Base-by-base conservation (phyloP, 2,797 vertebrate genomes). In the Acrossocheilus fasciatus region DNA sequence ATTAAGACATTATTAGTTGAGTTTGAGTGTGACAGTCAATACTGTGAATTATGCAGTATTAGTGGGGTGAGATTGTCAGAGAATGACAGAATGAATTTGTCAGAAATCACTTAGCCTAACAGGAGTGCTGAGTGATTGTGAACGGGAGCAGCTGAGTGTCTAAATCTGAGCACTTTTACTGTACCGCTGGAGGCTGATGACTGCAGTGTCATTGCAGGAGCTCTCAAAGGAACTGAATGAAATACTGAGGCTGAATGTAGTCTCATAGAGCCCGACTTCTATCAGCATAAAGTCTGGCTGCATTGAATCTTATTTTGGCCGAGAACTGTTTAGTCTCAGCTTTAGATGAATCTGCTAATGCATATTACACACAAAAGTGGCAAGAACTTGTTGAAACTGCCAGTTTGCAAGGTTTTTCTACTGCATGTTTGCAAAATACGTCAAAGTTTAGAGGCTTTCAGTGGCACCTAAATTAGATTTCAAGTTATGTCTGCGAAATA, bases 111-210 rank as follows among this genome's bases (percentile, higher is more conserved):
- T 80, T 45, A 17, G 18, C 34, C 18, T 39, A 39, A 57, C 75
- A 78, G 34, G 12, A 45, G 57, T 81, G 59, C 52, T 81, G 78
- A 47, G 78, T 45, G 78, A 81, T 81, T 36, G 45, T 68, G 45
- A 50, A 80, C 6, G 14, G 23, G 36, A 45, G 57, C 36, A 45
- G 77, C 50, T 78, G 74, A 76, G 17, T 18, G 66, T 69, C 66
- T 69, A 23, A 76, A 76, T 30, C 74, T 41, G 12, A 62, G 36
- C 14, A 23, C 34, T 62, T 14, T 64, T 23, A 39, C 43, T 69
- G 43, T 52, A 36, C 43, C 1, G 18, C 30, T 7, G 12, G 14
- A 79, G 57, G 57, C 57, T 81, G 79, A 69, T 50, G 79, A 81
- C 62, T 81, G 47, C 30, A 69, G 64, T n/a, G 11, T 39, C 57